Base-by-base conservation (phyloP, 1,140 invertebrate genomes). In the Drosophila equinoxialis region DNA sequence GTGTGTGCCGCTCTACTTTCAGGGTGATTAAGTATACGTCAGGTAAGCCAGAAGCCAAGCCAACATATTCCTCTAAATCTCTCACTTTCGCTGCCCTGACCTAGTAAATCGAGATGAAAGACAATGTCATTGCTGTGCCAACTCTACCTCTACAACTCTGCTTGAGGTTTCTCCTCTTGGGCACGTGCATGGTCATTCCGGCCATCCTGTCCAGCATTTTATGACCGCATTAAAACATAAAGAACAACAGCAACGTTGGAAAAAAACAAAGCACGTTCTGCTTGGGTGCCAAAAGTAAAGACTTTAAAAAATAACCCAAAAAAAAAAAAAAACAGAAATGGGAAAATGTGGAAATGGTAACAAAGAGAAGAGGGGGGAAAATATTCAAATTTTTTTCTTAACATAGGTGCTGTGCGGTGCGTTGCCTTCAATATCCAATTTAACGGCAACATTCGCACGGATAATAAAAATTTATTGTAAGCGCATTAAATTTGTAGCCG, bases 401-500 rank as follows among this genome's bases (percentile, higher is more conserved):
- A 39, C 58, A 58, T 74, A 75, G 65, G 59, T 65, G 73, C 30
- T 33, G 57, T 51, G 37, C 10, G 10, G 11, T 39, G 11, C 37
- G 37, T 23, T 51, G 14, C 42, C 55, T 64, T 82, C 55, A 37
- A 66, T 73, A 82, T 87, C 72, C 67, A 65, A 76, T 74, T 83
- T 83, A 79, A 83, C 62, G 79, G 48, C 79, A 74, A 45, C 79
- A 81, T 86, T 71, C 63, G 74, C 74, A 58, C 68, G 73, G 51
- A 75, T 86, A 87, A 86, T 86, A 86, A 83, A 86, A 86, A 87
- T 86, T 83, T 86, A 86, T 86, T 68, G 79, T 71, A 71, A 71
- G 76, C 83, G 83, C 79, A 79, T 86, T 86, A 86, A 87, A 83
- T 83, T 87, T 82, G 77, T 74, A 68, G 77, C 81, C 60, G 67